phyloP scores from a whole-genome alignment of 2,797 vertebrate genomes.

The Allenopithecus nigroviridis region DNA sequence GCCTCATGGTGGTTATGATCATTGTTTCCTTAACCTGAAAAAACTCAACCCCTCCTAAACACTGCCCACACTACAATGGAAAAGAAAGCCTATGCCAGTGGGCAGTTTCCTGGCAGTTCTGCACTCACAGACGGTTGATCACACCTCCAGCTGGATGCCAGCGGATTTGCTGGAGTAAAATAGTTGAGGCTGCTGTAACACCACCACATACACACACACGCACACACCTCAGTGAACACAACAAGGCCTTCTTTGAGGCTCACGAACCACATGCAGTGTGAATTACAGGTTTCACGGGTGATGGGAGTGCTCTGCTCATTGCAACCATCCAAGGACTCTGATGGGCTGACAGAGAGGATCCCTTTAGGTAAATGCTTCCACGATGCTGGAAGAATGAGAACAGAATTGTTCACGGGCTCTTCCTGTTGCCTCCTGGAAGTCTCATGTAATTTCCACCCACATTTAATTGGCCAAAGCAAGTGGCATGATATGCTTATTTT shows the following conservation, averaged over 20 bases:
- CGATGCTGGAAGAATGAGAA: neutral
- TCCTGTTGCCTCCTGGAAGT: neutral
- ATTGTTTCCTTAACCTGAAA: neutral
- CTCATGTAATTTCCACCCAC: neutral
- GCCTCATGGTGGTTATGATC: neutral
- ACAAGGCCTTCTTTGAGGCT: neutral
- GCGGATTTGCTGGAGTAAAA: neutral
- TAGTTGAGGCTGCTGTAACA: neutral
- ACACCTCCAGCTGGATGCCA: neutral
- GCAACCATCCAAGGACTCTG: neutral
- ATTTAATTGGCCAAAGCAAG: neutral
- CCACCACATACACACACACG: neutral
- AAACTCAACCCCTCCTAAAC: neutral
- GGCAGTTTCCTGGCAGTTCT: neutral
- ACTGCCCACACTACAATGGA: neutral
- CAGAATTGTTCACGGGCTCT: neutral
- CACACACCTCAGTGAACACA: neutral
- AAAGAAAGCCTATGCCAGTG: neutral
- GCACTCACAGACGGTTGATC: neutral
- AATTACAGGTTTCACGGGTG: neutral
- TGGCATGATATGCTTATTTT: neutral
- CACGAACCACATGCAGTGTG: neutral
- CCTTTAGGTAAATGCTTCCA: neutral
- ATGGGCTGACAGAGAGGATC: neutral
- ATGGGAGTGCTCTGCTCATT: neutral